A percentile compares a stretch with the other conserved stretches of the same genome.
phyloP scores from a whole-genome alignment of 2,113 vertebrate species.

The Paratilapia polleni region DNA sequence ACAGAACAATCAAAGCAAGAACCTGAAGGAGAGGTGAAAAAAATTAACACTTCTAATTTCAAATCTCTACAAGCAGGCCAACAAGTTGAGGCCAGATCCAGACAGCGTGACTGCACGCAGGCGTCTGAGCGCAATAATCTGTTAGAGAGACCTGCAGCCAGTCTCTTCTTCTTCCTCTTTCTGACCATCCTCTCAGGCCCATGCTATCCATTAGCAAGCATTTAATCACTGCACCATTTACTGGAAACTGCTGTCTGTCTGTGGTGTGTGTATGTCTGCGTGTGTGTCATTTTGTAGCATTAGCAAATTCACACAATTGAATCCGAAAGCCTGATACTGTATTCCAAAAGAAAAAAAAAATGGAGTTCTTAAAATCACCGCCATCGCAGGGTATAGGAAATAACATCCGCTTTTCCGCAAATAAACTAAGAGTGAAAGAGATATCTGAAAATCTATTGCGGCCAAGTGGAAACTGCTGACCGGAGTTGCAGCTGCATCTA shows the following conservation, averaged over 20 bases:
- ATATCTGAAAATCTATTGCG: slow-evolving; percentile 39
- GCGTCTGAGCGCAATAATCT: slow-evolving; percentile 37
- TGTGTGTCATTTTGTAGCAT: neutral
- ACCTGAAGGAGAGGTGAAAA: neutral
- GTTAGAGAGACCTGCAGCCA: slow-evolving; percentile 26
- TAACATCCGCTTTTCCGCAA: neutral
- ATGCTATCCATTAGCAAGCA: slow-evolving; percentile 74
- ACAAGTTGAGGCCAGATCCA: slow-evolving; percentile 25
- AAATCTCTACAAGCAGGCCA: neutral
- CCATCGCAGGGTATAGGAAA: neutral
- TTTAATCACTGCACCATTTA: slow-evolving; percentile 79
- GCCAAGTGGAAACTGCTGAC: slow-evolving; percentile 51
- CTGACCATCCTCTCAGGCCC: slow-evolving; percentile 43
- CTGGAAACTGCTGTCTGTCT: slow-evolving; percentile 68
- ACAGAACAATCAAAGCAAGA: neutral
- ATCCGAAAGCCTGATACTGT: neutral
- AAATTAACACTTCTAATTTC: neutral
- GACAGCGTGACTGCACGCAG: slow-evolving; percentile 34
- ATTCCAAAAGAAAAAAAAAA: neutral
- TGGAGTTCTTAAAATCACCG: neutral
- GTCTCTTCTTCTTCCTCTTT: slow-evolving; percentile 54
- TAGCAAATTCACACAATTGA: slow-evolving; percentile 9
- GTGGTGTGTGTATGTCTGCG: slow-evolving; percentile 21
- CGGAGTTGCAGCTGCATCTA: slow-evolving; percentile 47
- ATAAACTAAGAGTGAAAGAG: slow-evolving; percentile 32